phyloP scores from a whole-genome alignment of 2,888 invertebrate species.

The Agrotis exclamationis region DNA sequence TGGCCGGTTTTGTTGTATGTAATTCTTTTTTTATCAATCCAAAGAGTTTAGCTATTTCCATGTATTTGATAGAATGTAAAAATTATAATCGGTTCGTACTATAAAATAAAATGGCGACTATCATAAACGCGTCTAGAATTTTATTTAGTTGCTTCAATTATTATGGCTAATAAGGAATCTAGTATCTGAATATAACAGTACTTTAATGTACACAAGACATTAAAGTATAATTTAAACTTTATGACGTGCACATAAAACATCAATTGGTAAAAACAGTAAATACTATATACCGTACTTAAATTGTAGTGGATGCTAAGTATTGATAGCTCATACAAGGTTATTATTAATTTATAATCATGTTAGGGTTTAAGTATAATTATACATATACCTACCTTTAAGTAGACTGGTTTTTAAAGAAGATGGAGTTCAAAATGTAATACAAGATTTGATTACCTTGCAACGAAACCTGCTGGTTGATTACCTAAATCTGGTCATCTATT shows the following conservation, averaged over 20 bases:
- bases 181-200: slow-evolving; percentile 46
- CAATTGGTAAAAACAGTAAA: slow-evolving; percentile 38
- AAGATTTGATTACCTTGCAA: too few species aligned
- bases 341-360: slow-evolving; percentile 16
- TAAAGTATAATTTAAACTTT: slow-evolving; percentile 32
- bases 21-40: background rate
- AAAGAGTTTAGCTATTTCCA: background rate
- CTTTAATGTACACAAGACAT: slow-evolving; percentile 30
- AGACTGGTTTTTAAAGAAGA: slow-evolving; percentile 7
- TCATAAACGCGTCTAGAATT: slow-evolving; percentile 30
- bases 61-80: background rate
- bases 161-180: slow-evolving; percentile 51
- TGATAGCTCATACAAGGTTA: slow-evolving; percentile 18
- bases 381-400: too few species aligned
- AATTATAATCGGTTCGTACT: slow-evolving; percentile 7
- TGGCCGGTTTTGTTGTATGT: too few species aligned
- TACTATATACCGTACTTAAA: background rate
- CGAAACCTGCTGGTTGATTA: too few species aligned
- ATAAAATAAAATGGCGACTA: slow-evolving; percentile 25
- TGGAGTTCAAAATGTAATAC: background rate
- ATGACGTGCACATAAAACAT: slow-evolving; percentile 45
- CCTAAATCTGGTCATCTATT: too few species aligned
- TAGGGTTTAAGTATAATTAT: slow-evolving; percentile 3
- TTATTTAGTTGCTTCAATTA: slow-evolving; percentile 44
- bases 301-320: slow-evolving; percentile 14